These are phyloP conservation scores for Galleria mellonella DNA, from an alignment of 1,140 invertebrate genomes.

Conservation along the genomic window DNA sequence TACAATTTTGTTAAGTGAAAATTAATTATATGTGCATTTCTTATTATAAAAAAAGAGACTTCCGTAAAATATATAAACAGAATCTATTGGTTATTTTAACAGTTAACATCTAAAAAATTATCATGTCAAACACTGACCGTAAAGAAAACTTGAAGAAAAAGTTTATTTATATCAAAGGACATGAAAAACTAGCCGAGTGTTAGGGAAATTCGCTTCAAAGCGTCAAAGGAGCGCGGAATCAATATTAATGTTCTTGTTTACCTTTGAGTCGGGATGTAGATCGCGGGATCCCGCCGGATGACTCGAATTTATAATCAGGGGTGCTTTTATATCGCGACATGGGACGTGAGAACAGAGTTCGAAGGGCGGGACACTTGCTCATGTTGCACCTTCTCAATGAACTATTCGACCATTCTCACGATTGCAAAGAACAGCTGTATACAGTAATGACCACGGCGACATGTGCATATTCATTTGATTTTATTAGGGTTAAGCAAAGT, in stretches of 20 bases:
- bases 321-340: slow-evolving; percentile 37
- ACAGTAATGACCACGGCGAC: slow-evolving; percentile 31
- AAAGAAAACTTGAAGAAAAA: slow-evolving; percentile 18
- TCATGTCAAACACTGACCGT: slow-evolving; percentile 19
- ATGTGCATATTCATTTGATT: slow-evolving; percentile 63
- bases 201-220: slow-evolving; percentile 54
- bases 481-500: slow-evolving; percentile 60
- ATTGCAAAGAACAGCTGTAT: slow-evolving; percentile 44
- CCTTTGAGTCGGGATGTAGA: slow-evolving; percentile 46
- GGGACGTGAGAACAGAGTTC: slow-evolving; percentile 60
- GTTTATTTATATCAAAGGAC: slow-evolving; percentile 45
- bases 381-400: slow-evolving; percentile 52
- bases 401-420: slow-evolving; percentile 51
- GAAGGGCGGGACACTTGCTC: slow-evolving; percentile 65
- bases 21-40: too few species aligned
- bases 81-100: too few species aligned
- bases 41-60: too few species aligned
- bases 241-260: slow-evolving; percentile 70
- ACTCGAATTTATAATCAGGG: slow-evolving; percentile 64
- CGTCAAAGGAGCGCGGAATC: slow-evolving; percentile 58
- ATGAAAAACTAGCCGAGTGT: slow-evolving; percentile 42
- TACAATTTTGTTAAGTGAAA: too few species aligned
- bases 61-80: too few species aligned
- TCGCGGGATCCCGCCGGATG: slow-evolving; percentile 49
- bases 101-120: slow-evolving; percentile 11